Evolutionary conservation across 2,888 invertebrate species (phyloP), one percentile per base, ranked within the genome.

Genomic region (Ectemnius continuus): DNA sequence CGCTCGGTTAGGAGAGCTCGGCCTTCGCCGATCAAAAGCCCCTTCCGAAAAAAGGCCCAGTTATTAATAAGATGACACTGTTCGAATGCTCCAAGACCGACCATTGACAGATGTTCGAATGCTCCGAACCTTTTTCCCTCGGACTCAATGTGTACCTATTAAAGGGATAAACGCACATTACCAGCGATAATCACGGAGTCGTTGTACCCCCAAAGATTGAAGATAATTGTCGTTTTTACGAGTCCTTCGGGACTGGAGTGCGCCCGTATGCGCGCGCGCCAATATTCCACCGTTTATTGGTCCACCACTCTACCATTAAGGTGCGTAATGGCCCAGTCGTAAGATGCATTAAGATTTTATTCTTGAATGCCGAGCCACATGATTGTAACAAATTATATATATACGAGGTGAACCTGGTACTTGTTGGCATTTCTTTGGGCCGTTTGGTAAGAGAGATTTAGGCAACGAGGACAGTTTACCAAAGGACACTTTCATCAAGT

Each of bases 11-110:
- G 8, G 8, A 23, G n/a, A 47, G 14, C 52, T 14, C 52, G 16
- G 52, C n/a, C 5, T 52, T 52, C 16, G 52, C 4, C 26, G 61
- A 73, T 67, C 60, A 61, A 60, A 28, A 61, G 36, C 36, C 18
- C 57, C 18, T 1, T 1, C 2, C 69, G 68, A 76, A 75, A 79
- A 77, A 70, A 52, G 64, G 66, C 73, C 70, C 69, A 76, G 83
- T 81, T 83, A 83, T 83, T 83, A 83, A 83, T 83, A 83, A 83
- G 81, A 76, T 83, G 81, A 83, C 83, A 83, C 83, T 83, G 83
- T 81, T 80, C 70, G 36, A 36, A 36, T 36, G 66, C 52, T 59
- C 46, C 46, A 62, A 71, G 61, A 68, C 66, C 64, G 74, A 28
- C 69, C 73, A 78, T 73, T 80, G 81, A 82, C 83, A 81, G 82